phyloP scores from a whole-genome alignment of 1,140 invertebrate species.

The Adoxophyes honmai region DNA sequence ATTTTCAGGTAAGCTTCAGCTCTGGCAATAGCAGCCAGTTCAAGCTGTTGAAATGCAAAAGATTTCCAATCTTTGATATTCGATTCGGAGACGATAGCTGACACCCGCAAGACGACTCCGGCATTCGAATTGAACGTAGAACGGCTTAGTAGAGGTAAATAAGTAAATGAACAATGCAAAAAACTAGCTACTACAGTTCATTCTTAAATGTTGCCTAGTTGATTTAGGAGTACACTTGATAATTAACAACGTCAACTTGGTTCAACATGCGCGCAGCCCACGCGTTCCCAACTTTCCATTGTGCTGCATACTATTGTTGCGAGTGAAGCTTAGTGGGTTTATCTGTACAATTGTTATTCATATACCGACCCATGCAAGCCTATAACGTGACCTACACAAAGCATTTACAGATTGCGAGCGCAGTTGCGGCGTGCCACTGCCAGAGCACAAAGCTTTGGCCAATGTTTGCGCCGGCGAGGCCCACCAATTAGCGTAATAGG shows the following conservation, averaged over 20 bases:
- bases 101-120: background rate
- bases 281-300: slow-evolving; percentile 1
- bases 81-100: slow-evolving; percentile 12
- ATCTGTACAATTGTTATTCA: slow-evolving; percentile 21
- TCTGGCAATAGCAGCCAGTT: slow-evolving; percentile 12
- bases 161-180: too few species aligned
- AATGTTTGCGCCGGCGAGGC: slow-evolving; percentile 24
- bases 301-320: slow-evolving; percentile 1
- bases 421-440: slow-evolving; percentile 27
- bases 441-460: slow-evolving; percentile 32
- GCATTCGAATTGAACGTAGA: background rate
- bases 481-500: slow-evolving; percentile 37
- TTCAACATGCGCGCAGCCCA: background rate
- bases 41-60: slow-evolving; percentile 21
- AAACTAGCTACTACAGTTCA: too few species aligned
- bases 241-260: slow-evolving; percentile 1
- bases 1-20: background rate
- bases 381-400: slow-evolving; percentile 35
- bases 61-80: slow-evolving; percentile 17
- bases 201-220: too few species aligned
- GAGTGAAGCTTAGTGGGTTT: slow-evolving; percentile 17
- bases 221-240: background rate
- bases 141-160: too few species aligned
- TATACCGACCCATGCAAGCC: slow-evolving; percentile 22
- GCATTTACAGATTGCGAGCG: slow-evolving; percentile 39